These are phyloP conservation scores for Paguma larvata DNA, from an alignment of 2,797 vertebrate genomes.

Conservation along the genomic window DNA sequence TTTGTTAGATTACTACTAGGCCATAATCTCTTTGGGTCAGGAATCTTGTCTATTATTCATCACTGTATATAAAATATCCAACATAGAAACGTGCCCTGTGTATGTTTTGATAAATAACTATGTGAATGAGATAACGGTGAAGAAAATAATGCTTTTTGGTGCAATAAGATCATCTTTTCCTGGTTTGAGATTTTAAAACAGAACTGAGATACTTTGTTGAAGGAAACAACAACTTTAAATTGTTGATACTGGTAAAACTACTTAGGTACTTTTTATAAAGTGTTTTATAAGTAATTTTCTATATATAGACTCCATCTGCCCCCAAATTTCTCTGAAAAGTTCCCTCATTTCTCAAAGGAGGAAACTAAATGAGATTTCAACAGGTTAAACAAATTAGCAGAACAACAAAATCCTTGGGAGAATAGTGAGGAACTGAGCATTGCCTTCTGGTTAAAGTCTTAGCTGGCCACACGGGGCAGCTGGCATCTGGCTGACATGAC, in stretches of 20 bases:
- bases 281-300: constrained; percentile 42
- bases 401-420: background rate
- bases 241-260: background rate
- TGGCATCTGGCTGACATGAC: background rate
- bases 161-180: background rate
- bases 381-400: background rate
- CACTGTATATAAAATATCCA: background rate
- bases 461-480: no score
- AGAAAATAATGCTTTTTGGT: background rate
- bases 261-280: background rate
- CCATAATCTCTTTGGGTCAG: background rate
- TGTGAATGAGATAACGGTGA: background rate
- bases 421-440: background rate
- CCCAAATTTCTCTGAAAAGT: background rate
- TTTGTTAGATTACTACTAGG: background rate
- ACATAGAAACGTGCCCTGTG: background rate
- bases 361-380: constrained; percentile 26
- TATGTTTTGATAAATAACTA: background rate
- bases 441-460: background rate
- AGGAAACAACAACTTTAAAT: background rate
- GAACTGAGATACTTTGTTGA: background rate
- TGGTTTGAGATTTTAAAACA: background rate
- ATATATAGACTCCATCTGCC: background rate
- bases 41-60: background rate
- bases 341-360: background rate